Conservation (phyloP, 2,113 vertebrate species). For the Chaetura pelagica region DNA sequence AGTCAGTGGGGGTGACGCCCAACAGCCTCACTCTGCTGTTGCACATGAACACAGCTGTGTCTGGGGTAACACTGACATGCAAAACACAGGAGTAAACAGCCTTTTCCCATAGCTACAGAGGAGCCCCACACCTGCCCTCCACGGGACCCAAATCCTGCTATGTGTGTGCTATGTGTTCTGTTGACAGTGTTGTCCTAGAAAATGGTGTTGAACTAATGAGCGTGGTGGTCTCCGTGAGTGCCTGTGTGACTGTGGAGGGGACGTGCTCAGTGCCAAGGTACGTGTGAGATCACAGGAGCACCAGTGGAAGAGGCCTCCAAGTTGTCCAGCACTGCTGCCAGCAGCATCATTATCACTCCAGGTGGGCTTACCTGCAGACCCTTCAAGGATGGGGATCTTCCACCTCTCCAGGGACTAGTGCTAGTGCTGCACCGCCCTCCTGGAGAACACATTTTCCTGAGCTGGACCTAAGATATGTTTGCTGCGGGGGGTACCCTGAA, state of each 20-base stretch:
- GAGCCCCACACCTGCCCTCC: neutral
- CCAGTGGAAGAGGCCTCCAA: neutral
- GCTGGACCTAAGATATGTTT: neutral
- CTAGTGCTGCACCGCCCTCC: too few relatives aligned
- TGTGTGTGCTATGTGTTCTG: neutral
- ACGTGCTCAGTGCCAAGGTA: conserved; percentile 55
- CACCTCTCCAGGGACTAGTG: neutral
- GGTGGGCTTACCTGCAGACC: neutral
- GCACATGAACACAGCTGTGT: neutral
- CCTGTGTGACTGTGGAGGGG: neutral
- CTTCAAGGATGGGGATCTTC: neutral
- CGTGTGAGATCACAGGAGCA: neutral
- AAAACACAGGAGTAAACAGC: conserved; percentile 49
- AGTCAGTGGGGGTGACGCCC: neutral
- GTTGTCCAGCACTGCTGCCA: rapidly evolving
- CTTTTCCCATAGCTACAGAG: conserved; percentile 37
- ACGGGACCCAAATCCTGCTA: neutral
- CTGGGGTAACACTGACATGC: neutral
- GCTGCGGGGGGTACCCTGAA: neutral
- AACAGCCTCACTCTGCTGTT: neutral
- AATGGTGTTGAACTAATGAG: neutral
- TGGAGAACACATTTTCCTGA: neutral
- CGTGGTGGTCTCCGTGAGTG: neutral
- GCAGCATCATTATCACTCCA: rapidly evolving
- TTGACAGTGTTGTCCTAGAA: conserved; percentile 37